Conservation (phyloP, 2,797 vertebrate genomes). For the Erpetoichthys calabaricus region DNA sequence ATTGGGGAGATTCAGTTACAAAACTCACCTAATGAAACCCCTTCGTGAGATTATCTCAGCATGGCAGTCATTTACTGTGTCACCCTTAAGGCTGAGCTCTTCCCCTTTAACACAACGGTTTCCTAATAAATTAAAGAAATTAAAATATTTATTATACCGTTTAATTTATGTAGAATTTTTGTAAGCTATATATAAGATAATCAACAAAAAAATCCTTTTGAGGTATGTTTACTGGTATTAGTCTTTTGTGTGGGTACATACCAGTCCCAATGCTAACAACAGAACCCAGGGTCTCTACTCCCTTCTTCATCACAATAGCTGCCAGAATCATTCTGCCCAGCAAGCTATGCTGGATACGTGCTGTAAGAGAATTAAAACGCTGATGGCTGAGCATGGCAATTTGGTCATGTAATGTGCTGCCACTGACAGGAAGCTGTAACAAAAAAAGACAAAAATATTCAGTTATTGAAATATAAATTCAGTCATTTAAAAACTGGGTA, state of each 20-base stretch:
- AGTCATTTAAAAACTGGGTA: no score
- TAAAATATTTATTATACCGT: no score
- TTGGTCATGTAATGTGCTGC: conserved; percentile 89
- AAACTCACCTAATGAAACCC: conserved; percentile 77
- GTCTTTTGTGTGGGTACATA: conserved; percentile 20
- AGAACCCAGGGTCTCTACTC: conserved; percentile 60
- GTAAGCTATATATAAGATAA: no score
- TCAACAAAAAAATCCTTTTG: no score
- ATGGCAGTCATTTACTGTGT: conserved; percentile 93
- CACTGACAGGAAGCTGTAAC: conserved; percentile 71
- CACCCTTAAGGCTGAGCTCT: conserved; percentile 88
- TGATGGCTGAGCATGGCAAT: conserved; percentile 95
- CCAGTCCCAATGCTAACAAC: conserved; percentile 94
- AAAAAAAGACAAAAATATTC: conserved; percentile 10
- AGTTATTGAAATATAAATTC: no score
- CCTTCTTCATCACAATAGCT: conserved; percentile 77
- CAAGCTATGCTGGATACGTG: conserved; percentile 80
- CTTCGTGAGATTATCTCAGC: conserved; percentile 92
- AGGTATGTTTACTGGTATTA: no score
- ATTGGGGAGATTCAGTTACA: no score
- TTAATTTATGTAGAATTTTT: no score
- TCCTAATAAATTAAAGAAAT: conserved; percentile 38
- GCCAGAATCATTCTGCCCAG: conserved; percentile 95
- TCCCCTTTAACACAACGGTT: conserved; percentile 96
- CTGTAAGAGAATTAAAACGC: conserved; percentile 78